Base-by-base conservation (phyloP, 2,797 vertebrate genomes). In the Emydoidea blandingii region DNA sequence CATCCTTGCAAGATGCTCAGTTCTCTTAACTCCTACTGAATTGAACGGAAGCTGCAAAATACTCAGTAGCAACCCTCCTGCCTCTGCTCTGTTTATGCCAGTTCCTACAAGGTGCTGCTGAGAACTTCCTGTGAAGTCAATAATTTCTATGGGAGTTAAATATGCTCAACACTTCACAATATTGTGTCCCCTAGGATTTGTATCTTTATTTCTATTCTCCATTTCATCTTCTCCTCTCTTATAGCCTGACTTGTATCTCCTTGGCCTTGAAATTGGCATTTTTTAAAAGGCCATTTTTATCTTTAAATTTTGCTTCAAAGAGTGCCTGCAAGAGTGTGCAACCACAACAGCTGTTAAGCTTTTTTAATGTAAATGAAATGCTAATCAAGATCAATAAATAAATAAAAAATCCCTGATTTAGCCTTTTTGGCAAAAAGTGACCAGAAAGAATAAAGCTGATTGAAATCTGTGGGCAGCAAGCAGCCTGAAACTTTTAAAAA, bases 311-410 rank as follows among this genome's bases (percentile, higher is more conserved):
- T 1, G 5, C 56, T 62, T 78, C 72, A 1, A 31, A 14, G 76
- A 12, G 50, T 74, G 54, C 57, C 62, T 2, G 8, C 12, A 29
- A 79, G 79, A 85, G 52, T 86, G 79, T 41, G 82, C 50, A 76
- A 83, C 29, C 50, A 0, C 79, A 14, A 49, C 12, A 49, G 27
- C 44, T 31, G 15, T 31, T 47, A 47, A 10, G 7, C 5, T 31
- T 50, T 76, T 49, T 34, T 19, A 44, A 59, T 31, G 49, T 31
- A 78, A 47, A 31, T 78, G 52, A 90, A 91, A 68, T 3, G 68
- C 57, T 86, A 41, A 76, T 79, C 12, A 16, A 85, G 78, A 91
- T 34, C 62, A 68, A 52, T 52, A 56, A 89, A 56, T 41, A 49
- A 15, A 31, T 15, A 34, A 62, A 62, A 16, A 34, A 2, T 56